Base-by-base conservation (phyloP, 1,140 invertebrate species). In the Megalonaias nervosa region DNA sequence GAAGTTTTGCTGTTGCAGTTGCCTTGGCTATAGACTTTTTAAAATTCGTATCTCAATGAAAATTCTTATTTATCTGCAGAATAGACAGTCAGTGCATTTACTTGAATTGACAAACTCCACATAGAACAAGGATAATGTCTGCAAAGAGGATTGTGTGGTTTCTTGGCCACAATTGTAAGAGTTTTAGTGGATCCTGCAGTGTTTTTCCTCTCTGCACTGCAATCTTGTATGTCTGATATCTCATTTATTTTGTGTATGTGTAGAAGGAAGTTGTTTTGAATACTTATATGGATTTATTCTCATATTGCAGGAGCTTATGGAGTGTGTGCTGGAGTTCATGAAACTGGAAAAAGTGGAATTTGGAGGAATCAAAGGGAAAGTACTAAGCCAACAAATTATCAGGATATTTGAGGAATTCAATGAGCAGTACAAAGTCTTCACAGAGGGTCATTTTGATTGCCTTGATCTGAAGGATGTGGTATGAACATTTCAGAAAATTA, bases 331-430 rank as follows among this genome's bases (percentile, higher is more conserved):
- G 75, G 97, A 98, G 91, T 98, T 98, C 90, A 94, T 95, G 83
- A 98, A 98, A 90, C 91, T 99, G 77, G 97, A 98, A 91, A 97
- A 97, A 91, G 95, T 98, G 56, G 97, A 98, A 92, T 95, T 98
- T 82, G 97, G 97, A 74, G 97, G 97, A 13, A 93, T 97, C 76
- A 96, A 86, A 96, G 97, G 55, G 23, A 93, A 95, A 80, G 93
- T 94, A 23, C 91, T 98, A 3, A 96, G 95, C 85, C 91, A 93
- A 3, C 90, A 84, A 88, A 83, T 93, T 56, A 92, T 94, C 38
- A 92, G 92, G 31, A 95, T 98, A 71, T 96, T 94, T 81, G 93
- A 94, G 26, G 96, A 98, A 88, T 99, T 98, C 86, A 95, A 96
- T 85, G 94, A 96, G 73, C 93, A 95, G 74, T 97, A 97, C 89